These are phyloP conservation scores for Pica pica DNA, from an alignment of 2,113 vertebrate genomes.

Conservation along the genomic window DNA sequence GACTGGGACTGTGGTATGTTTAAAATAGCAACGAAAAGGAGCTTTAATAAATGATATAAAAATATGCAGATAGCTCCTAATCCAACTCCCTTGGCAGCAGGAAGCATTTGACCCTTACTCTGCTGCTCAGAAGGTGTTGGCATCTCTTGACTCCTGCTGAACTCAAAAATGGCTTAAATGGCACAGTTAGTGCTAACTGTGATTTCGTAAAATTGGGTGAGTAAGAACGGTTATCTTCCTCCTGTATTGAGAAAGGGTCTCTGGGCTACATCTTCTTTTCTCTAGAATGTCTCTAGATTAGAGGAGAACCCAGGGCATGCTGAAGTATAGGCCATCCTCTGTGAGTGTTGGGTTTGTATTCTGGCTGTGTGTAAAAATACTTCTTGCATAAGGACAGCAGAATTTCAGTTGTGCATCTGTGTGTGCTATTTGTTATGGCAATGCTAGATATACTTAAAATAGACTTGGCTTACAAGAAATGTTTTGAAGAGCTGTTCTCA, in stretches of 20 bases:
- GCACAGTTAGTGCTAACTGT: not conserved
- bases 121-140: not conserved
- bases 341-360: fast-evolving
- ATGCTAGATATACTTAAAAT: not conserved
- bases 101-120: not conserved
- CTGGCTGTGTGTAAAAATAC: not conserved
- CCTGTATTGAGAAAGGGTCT: not conserved
- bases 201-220: not conserved
- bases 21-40: not conserved
- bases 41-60: not conserved
- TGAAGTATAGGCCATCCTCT: not conserved
- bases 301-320: not conserved
- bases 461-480: not conserved
- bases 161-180: not conserved
- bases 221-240: not conserved
- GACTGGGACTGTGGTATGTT: not conserved
- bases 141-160: not conserved
- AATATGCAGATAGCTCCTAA: not conserved
- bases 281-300: not conserved
- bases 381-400: not conserved
- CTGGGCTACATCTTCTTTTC: not conserved
- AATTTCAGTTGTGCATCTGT: not conserved
- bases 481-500: not conserved
- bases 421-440: not conserved
- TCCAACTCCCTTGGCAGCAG: not conserved